Evolutionary conservation across 2,797 vertebrate species (phyloP), one percentile per base, ranked within the genome.

Genomic region (Myotis planiceps): DNA sequence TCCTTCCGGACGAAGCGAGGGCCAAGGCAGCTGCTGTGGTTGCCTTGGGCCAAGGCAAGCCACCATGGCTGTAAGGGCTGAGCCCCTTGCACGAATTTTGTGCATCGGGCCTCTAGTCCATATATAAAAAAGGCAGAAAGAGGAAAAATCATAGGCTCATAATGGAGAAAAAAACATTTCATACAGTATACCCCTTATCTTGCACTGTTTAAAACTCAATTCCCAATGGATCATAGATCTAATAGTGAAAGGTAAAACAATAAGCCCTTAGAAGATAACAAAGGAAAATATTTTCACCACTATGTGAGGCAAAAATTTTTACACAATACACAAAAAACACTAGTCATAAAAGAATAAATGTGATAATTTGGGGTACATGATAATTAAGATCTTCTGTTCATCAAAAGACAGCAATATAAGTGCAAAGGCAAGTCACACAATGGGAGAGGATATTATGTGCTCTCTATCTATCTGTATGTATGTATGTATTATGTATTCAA

Each of bases 271-370:
- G 47, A 82, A 12, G 42, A 87, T 37, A 45, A 39, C 19, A 45
- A 60, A 58, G 34, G 29, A 79, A 90, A 74, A 71, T 82, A 21
- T 19, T 72, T 66, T 78, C 49, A 66, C 37, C 83, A 1, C 42
- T 92, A 88, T 65, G 51, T 14, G 37, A 90, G 71, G 45, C n/a
- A 84, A 60, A 87, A 14, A 45, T 94, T 68, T 96, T 72, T 42
- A 97, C 55, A 60, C 5, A 69, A 79, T 39, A 53, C 23, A n/a
- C 27, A 37, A 55, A 93, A 76, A 53, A 18, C 14, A 37, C 6
- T 63, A 79, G 34, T 55, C 34, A 27, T 84, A 71, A 82, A 60
- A 65, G 18, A 83, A 69, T 82, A 37, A 55, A 18, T 49, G 51
- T 27, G 47, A 66, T 81, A 51, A 45, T 69, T 69, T 88, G 16